Evolutionary conservation across 2,113 vertebrate genomes (phyloP).

Genomic region (Caretta caretta): DNA sequence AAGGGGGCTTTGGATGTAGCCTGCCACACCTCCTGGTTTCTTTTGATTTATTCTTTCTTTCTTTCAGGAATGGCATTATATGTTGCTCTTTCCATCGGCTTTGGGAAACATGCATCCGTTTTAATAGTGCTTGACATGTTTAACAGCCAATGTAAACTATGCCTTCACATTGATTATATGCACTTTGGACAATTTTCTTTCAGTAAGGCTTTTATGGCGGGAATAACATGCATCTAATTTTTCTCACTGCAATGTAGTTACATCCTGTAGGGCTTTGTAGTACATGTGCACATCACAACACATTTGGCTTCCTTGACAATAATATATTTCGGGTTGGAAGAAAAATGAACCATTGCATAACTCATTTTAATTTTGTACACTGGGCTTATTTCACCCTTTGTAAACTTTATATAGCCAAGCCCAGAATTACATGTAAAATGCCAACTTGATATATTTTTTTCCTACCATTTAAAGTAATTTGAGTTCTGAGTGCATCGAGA

Average conservation of each 20-base stretch:
- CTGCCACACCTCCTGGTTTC: background rate
- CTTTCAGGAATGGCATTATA: background rate
- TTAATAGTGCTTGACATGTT: constrained; percentile 45
- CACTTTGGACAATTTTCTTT: constrained; percentile 59
- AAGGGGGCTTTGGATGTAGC: background rate
- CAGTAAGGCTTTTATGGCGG: background rate
- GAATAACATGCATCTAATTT: background rate
- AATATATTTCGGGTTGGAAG: background rate
- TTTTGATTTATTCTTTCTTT: rapidly evolving
- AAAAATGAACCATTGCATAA: background rate
- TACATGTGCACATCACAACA: background rate
- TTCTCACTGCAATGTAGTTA: constrained; percentile 14
- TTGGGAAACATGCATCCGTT: constrained; percentile 39
- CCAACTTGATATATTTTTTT: background rate
- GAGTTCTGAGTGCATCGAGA: background rate
- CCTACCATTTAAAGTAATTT: constrained; percentile 17
- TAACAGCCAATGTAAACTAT: constrained; percentile 40
- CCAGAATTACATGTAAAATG: constrained; percentile 22
- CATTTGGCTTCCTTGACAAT: constrained; percentile 16
- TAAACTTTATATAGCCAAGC: background rate
- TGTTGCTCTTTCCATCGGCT: constrained; percentile 15
- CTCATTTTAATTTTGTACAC: background rate
- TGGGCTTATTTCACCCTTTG: constrained; percentile 15
- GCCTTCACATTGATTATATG: constrained; percentile 47
- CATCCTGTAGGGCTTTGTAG: constrained; percentile 9